Base-by-base conservation (phyloP, 2,113 vertebrate species). In the Rhinoderma darwinii region DNA sequence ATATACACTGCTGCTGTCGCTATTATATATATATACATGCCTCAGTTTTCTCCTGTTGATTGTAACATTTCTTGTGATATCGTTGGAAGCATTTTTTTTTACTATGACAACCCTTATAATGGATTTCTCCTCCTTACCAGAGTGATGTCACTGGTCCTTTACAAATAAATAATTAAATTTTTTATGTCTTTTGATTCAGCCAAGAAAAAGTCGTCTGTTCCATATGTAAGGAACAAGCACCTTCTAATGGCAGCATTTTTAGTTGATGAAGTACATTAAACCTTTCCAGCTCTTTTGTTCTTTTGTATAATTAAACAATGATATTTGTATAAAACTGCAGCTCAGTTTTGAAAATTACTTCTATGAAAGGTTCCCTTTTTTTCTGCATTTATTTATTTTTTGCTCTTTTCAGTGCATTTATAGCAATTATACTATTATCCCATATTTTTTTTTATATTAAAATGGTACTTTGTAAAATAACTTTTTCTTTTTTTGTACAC, bases 381-480 rank as follows among this genome's bases (percentile, higher is more conserved):
- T 43, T 1, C 25, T n/a, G 5, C 18, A 59, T 43, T 9, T 83
- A 35, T 18, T 3, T 47, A n/a, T 50, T 51, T 78, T 51, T 81
- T 81, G 35, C 43, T 82, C 39, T 66, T 30, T 82, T 66, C 30
- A 20, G 25, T 30, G 56, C 37, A 44, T 63, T 61, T 44, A 81
- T 41, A 63, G 54, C 51, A 81, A 81, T 81, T 81, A 82, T 82
- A 70, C 63, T 72, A 83, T 70, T 83, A 70, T 70, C 27, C 14
- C 44, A 12, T 43, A 39, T 82, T 83, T 51, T 72, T 47, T 77
- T 51, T 70, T n/a, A 25, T 70, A 59, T 59, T 63, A 18, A 43
- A 81, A 81, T 63, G 35, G 54, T 81, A 61, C 61, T 82, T 81
- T n/a, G 79, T n/a, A 30, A 66, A 82, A 66, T 82, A 66, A 63